Base-by-base conservation (phyloP, 2,888 invertebrate genomes). In the Plebejus melissa region DNA sequence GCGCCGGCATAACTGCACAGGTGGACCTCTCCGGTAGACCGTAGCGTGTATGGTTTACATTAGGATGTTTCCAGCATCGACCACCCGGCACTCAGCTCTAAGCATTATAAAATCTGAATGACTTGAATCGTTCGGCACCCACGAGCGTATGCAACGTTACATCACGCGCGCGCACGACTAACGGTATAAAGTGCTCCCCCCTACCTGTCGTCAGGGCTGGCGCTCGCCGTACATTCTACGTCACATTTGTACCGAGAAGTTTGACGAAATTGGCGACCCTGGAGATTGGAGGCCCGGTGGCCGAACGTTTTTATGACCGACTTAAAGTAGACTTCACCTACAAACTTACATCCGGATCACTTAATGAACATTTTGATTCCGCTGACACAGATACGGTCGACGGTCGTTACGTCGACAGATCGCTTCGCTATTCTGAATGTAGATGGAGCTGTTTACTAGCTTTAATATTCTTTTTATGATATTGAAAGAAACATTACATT, bases 311-410 rank as follows among this genome's bases (percentile, higher is more conserved):
- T 46, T 71, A 41, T 50, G 71, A 28, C 71, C 71, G 71, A 71
- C 71, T 71, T 41, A 65, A 32, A 71, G 13, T 50, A 46, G 72
- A 54, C 54, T 50, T 72, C 72, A 72, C 72, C 72, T 54, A 72
- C 72, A 72, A 72, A 72, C 72, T 46, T 54, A 50, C 72, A 72
- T 72, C 72, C 54, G 72, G 54, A 50, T 72, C 54, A 65, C 46
- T 54, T 72, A 54, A 72, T 72, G 72, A 72, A 72, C 16, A 72
- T 72, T 72, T 54, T 54, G 50, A 72, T 72, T 72, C 72, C 54
- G 32, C 72, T 72, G 72, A 50, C 72, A 72, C 54, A 72, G 28
- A 50, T 72, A 38, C 5, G 32, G 32, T 32, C 32, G 32, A 9
- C 50, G 72, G 28, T 32, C 46, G 28, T 32, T 5, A 32, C 13